A percentile compares a stretch with the other conserved stretches of the same genome.
Evolutionary conservation across 2,888 invertebrate species (phyloP).

Genomic region (Eupelmus urozonus): DNA sequence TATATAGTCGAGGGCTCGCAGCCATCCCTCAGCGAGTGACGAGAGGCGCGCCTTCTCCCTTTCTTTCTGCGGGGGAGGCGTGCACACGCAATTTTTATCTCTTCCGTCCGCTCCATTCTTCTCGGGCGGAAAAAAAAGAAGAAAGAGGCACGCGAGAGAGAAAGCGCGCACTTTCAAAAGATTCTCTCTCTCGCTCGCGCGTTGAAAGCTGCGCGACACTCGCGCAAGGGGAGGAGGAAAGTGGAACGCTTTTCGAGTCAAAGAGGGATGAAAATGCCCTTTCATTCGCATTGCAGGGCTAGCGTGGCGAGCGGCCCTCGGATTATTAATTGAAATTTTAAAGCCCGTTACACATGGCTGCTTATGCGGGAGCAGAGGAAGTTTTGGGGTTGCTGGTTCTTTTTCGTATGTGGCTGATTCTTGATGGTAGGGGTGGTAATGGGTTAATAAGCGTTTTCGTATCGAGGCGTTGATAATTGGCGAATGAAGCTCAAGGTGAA

Average conservation of each 20-base stretch:
- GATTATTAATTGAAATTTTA: conserved; percentile 48
- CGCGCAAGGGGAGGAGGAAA: background rate
- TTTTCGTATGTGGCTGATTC: no score
- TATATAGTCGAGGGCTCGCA: no score
- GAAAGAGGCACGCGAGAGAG: background rate
- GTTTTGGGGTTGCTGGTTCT: no score
- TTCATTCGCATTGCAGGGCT: background rate
- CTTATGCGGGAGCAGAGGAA: no score
- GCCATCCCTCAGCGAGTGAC: no score
- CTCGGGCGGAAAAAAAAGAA: background rate
- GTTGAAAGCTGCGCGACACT: conserved; percentile 35
- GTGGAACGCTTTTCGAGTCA: conserved; percentile 28
- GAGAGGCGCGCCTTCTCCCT: background rate
- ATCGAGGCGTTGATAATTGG: no score
- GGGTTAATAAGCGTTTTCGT: no score
- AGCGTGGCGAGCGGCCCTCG: background rate
- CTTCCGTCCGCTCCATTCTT: conserved; percentile 28
- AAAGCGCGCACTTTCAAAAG: conserved; percentile 29
- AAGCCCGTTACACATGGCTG: background rate
- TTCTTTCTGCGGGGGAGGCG: background rate
- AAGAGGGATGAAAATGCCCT: conserved; percentile 40
- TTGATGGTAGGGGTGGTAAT: no score
- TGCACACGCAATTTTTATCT: conserved; percentile 42
- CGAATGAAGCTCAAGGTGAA: no score
- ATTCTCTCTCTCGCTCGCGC: conserved; percentile 18